Evolutionary conservation across 1,140 invertebrate species (phyloP).

Genomic region (Meteorus sp.): DNA sequence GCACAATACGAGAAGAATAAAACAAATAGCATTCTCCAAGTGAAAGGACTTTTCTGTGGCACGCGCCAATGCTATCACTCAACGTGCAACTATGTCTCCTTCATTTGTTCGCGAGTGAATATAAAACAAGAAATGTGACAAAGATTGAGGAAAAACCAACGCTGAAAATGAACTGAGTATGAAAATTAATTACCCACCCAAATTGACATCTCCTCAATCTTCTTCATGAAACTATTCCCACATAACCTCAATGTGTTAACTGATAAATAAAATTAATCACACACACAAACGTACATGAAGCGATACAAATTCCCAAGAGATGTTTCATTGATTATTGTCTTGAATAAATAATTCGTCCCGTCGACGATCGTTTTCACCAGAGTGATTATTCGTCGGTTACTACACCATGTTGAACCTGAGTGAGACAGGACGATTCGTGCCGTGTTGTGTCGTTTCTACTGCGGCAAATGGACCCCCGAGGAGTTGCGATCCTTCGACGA

Average conservation of each 20-base stretch:
- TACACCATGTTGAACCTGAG: no score
- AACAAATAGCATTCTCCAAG: slow-evolving; percentile 42
- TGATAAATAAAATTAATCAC: slow-evolving; percentile 7
- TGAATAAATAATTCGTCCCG: slow-evolving; percentile 53
- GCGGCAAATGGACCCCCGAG: slow-evolving; percentile 53
- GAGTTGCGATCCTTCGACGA: slow-evolving; percentile 31
- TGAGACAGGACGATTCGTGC: no score
- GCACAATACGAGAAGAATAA: slow-evolving; percentile 37
- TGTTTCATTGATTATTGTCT: slow-evolving; percentile 50
- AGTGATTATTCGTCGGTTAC: slow-evolving; percentile 55
- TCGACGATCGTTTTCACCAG: slow-evolving; percentile 39
- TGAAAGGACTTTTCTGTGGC: slow-evolving; percentile 27
- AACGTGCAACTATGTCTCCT: slow-evolving; percentile 26
- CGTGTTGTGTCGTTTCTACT: slow-evolving; percentile 37
- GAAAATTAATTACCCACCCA: no score
- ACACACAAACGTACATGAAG: slow-evolving; percentile 34
- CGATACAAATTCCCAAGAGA: slow-evolving; percentile 42
- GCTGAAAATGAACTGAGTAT: no score
- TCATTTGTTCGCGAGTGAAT: background rate
- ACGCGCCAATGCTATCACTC: slow-evolving; percentile 46
- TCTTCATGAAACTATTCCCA: no score
- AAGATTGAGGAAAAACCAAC: slow-evolving; percentile 37
- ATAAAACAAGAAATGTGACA: slow-evolving; percentile 29
- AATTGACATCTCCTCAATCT: no score
- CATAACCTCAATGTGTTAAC: no score